These are phyloP conservation scores for Lysandra bellargus DNA, from an alignment of 2,888 invertebrate genomes.

Conservation along the genomic window DNA sequence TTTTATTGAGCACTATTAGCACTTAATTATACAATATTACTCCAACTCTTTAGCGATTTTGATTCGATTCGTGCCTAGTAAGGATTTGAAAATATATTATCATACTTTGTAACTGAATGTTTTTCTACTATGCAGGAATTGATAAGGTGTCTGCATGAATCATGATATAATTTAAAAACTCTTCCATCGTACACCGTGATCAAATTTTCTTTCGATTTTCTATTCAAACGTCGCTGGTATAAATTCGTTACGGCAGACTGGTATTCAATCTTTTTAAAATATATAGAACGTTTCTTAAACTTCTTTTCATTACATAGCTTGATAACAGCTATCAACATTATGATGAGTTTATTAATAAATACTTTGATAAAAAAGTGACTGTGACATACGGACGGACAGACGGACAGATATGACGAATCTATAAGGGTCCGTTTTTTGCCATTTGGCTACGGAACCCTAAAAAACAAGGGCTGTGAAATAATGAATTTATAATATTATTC, in stretches of 20 bases:
- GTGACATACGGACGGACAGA: no score
- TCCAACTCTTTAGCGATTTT: not conserved
- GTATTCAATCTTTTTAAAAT: not conserved
- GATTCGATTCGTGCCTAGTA: not conserved
- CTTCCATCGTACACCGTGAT: conserved; percentile 6
- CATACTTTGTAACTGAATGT: not conserved
- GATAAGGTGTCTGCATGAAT: not conserved
- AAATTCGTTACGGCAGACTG: not conserved
- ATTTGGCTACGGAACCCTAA: no score
- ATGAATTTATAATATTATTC: no score
- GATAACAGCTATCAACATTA: not conserved
- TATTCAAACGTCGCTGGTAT: not conserved
- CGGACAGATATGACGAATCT: no score
- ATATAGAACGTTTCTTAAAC: not conserved
- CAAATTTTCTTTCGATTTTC: conserved; percentile 9
- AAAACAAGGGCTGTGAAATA: no score
- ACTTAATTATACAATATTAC: not conserved
- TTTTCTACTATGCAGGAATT: not conserved
- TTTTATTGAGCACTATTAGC: not conserved
- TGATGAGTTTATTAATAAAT: no score
- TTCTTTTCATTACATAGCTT: not conserved
- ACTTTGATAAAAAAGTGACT: no score
- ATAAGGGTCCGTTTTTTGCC: no score
- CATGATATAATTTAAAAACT: not conserved
- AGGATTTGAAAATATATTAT: no score